These are phyloP conservation scores for Heteromormyrus szaboi DNA, from an alignment of 2,797 vertebrate species.

Conservation along the genomic window DNA sequence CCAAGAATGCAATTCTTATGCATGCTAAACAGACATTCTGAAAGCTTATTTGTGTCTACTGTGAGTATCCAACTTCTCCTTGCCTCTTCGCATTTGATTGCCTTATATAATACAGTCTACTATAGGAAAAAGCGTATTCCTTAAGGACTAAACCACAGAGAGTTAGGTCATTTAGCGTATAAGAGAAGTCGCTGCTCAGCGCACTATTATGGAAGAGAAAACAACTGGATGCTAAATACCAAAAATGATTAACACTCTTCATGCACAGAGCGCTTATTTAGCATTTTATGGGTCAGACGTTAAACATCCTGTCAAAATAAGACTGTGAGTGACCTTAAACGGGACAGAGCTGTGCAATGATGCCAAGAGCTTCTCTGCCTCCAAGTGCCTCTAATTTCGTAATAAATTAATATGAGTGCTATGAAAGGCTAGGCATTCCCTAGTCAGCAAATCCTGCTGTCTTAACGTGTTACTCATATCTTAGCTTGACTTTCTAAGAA, in stretches of 20 bases:
- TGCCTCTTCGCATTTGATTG: background rate
- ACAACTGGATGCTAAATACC: background rate
- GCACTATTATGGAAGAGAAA: background rate
- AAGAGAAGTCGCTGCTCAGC: background rate
- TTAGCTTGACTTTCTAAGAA: constrained; percentile 5
- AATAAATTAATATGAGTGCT: constrained; percentile 23
- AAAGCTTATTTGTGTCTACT: background rate
- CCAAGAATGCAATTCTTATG: background rate
- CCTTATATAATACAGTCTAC: background rate
- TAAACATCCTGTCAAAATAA: constrained; percentile 10
- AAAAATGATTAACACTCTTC: background rate
- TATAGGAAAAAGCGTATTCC: background rate
- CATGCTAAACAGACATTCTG: background rate
- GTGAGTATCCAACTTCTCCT: background rate
- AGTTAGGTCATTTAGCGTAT: background rate
- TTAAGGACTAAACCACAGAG: background rate
- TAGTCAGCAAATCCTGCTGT: constrained; percentile 26
- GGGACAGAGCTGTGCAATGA: background rate
- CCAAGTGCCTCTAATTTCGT: constrained; percentile 8
- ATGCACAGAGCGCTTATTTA: background rate
- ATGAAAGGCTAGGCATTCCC: constrained; percentile 12
- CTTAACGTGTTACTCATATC: constrained; percentile 21
- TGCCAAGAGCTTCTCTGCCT: background rate
- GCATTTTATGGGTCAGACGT: constrained; percentile 4
- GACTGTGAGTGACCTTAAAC: background rate